Conservation (phyloP, 2,797 vertebrate species). For the Malurus splendens region DNA sequence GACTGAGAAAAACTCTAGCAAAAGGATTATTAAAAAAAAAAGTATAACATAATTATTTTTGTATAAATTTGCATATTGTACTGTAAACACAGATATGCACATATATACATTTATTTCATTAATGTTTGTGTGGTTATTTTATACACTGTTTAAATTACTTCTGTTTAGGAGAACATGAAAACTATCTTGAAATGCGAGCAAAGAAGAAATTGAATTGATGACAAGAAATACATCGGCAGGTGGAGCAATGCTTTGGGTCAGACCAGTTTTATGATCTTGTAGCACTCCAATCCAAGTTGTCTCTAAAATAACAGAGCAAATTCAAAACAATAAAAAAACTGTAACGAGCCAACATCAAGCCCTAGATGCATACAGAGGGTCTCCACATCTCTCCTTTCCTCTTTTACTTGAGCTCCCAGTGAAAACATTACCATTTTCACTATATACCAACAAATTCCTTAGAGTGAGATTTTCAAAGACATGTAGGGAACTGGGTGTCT, state of each 20-base stretch:
- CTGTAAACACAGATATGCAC: neutral
- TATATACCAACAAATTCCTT: constrained; percentile 3
- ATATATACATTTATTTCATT: neutral
- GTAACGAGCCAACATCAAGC: neutral
- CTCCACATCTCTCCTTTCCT: neutral
- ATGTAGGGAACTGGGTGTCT: neutral
- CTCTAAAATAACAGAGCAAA: neutral
- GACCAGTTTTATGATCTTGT: neutral
- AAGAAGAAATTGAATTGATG: neutral
- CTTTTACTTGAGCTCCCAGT: neutral
- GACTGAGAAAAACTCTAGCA: neutral
- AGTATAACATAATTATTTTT: neutral
- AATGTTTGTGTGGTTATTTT: neutral
- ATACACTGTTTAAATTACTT: neutral
- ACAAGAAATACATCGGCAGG: neutral
- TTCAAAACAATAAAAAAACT: neutral
- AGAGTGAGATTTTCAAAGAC: constrained; percentile 31
- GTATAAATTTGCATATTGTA: neutral
- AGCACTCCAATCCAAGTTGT: neutral
- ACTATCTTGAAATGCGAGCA: neutral
- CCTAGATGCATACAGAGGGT: neutral
- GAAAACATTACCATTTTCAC: neutral
- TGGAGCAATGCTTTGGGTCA: neutral
- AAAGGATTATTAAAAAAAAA: neutral
- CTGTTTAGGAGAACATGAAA: neutral